Evolutionary conservation across 1,140 invertebrate genomes (phyloP).

Genomic region (roundworm (Caenorhabditis elegans)): DNA sequence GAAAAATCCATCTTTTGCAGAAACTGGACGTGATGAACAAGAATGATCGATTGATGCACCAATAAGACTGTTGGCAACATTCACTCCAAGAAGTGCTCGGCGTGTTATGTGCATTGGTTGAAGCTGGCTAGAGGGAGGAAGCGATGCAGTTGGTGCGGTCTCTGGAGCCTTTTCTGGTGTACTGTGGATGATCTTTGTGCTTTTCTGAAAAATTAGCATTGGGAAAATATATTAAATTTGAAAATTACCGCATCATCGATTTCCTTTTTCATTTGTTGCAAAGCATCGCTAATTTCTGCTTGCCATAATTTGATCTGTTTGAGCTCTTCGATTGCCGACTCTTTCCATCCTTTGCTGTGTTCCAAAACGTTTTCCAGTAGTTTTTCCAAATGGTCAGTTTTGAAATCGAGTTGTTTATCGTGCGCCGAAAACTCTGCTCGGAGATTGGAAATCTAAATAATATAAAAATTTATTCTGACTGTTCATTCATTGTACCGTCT

Average conservation of each 20-base stretch:
- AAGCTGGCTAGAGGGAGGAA: background rate
- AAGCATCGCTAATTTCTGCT: background rate
- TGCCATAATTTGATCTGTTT: background rate
- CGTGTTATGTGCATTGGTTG: background rate
- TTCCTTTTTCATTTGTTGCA: background rate
- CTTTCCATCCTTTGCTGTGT: background rate
- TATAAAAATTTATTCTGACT: too few species aligned
- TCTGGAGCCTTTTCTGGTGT: background rate
- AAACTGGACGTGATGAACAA: slow-evolving; percentile 1
- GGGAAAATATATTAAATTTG: too few species aligned
- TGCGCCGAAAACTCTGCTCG: background rate
- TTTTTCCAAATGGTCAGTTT: background rate
- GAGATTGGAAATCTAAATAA: background rate
- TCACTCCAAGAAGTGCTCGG: background rate
- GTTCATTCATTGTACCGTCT: background rate
- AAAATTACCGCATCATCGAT: background rate
- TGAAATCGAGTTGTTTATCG: background rate
- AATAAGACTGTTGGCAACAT: background rate
- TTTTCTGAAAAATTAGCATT: background rate
- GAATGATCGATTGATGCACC: background rate
- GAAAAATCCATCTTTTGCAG: background rate
- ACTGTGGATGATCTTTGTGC: background rate
- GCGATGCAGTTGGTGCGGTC: background rate
- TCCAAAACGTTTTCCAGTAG: background rate
- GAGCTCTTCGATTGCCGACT: background rate